These are phyloP conservation scores for Oreocharis arfaki DNA, from an alignment of 2,113 vertebrate genomes.

Conservation along the genomic window DNA sequence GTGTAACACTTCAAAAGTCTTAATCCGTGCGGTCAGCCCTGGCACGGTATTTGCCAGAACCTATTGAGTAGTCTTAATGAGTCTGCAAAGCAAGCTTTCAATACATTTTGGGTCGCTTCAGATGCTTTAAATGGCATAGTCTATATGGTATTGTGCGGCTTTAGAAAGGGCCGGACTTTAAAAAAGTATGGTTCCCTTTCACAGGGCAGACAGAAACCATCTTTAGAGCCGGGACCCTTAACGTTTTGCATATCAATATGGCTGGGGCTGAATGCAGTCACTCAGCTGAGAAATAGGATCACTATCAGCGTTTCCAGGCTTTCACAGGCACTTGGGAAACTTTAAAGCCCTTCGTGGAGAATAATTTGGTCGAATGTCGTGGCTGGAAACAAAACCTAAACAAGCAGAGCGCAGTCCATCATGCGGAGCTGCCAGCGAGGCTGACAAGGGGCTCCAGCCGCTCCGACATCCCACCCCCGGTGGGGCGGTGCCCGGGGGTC, in stretches of 20 bases:
- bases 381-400: slow-evolving; percentile 69
- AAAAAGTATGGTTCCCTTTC: slow-evolving; percentile 64
- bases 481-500: not conserved
- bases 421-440: slow-evolving; percentile 36
- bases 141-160: slow-evolving; percentile 72
- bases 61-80: slow-evolving; percentile 69
- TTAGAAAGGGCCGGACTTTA: slow-evolving; percentile 65
- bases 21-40: slow-evolving; percentile 70
- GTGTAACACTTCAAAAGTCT: slow-evolving; percentile 76
- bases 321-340: slow-evolving; percentile 74
- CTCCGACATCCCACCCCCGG: slow-evolving; percentile 15
- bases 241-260: slow-evolving; percentile 85
- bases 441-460: slow-evolving; percentile 46
- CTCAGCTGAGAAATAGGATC: slow-evolving; percentile 86
- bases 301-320: slow-evolving; percentile 77
- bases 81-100: slow-evolving; percentile 67
- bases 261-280: slow-evolving; percentile 78
- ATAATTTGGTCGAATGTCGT: slow-evolving; percentile 73
- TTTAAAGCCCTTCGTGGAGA: slow-evolving; percentile 71
- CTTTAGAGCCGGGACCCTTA: slow-evolving; percentile 66
- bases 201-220: slow-evolving; percentile 72
- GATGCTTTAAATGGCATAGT: slow-evolving; percentile 69
- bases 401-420: slow-evolving; percentile 67
- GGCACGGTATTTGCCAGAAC: slow-evolving; percentile 63
- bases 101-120: slow-evolving; percentile 69